Conservation (phyloP, 2,888 invertebrate genomes). For the Leptinotarsa peninsularis region DNA sequence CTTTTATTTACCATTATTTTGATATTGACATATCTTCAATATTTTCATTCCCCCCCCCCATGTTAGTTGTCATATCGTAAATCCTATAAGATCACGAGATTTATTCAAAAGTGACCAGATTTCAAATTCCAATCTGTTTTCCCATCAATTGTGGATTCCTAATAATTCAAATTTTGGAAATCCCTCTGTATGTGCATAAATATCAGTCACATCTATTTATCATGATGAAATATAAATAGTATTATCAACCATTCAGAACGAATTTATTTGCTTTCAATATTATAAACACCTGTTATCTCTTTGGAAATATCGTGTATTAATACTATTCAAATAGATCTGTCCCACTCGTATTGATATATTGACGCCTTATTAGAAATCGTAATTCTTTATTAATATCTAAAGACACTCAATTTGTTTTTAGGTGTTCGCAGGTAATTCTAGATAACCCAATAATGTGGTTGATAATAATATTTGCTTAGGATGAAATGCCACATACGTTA, state of each 20-base stretch:
- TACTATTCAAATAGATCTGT: constrained; percentile 55
- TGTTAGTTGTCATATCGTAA: too few species aligned
- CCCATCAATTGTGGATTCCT: background rate
- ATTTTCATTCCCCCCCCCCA: too few species aligned
- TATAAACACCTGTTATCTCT: constrained; percentile 60
- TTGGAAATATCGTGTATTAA: constrained; percentile 57
- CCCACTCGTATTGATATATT: constrained; percentile 45
- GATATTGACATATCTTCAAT: too few species aligned
- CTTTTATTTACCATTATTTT: too few species aligned
- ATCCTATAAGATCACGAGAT: too few species aligned
- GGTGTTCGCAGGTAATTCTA: constrained; percentile 9
- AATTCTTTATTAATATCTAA: constrained; percentile 32
- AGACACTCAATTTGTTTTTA: constrained; percentile 24
- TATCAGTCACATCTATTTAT: constrained; percentile 39
- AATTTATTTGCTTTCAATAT: constrained; percentile 58
- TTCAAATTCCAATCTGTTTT: too few species aligned
- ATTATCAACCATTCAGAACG: constrained; percentile 57
- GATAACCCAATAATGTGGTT: constrained; percentile 9
- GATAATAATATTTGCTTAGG: constrained; percentile 16
- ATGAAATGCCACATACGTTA: constrained; percentile 2
- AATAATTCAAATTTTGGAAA: background rate
- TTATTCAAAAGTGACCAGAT: too few species aligned
- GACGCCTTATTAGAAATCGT: constrained; percentile 34
- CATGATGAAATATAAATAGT: constrained; percentile 58
- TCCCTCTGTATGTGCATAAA: constrained; percentile 32